Percentiles rank a stretch among this genome's conserved stretches.
phyloP scores from a whole-genome alignment of 2,888 invertebrate species.

The Microplitis manilae region DNA sequence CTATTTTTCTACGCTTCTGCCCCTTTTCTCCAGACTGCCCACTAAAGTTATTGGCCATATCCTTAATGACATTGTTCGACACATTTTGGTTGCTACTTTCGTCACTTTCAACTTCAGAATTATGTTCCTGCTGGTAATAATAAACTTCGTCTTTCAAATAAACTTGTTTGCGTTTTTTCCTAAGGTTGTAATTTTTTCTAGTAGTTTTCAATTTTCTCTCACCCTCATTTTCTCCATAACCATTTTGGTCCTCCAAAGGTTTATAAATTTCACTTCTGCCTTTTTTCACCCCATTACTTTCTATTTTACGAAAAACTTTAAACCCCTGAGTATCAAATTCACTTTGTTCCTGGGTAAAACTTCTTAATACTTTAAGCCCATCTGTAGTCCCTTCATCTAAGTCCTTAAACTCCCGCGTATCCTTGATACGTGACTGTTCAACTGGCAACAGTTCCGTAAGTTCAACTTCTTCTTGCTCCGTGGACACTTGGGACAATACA shows the following conservation, averaged over 20 bases:
- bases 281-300: neutral
- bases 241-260: neutral
- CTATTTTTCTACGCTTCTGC: conserved; percentile 46
- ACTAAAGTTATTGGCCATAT: conserved; percentile 52
- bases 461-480: conserved; percentile 62
- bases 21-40: conserved; percentile 32
- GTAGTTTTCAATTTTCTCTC: neutral
- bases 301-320: conserved; percentile 44
- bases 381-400: conserved; percentile 61
- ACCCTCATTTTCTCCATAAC: neutral
- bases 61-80: conserved; percentile 46
- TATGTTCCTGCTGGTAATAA: conserved; percentile 43
- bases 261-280: neutral
- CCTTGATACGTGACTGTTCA: conserved; percentile 63
- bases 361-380: conserved; percentile 63
- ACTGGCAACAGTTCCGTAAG: conserved; percentile 68
- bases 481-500: conserved; percentile 50
- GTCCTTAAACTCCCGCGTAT: conserved; percentile 40
- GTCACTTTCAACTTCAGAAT: neutral
- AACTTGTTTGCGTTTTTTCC: neutral
- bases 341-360: conserved; percentile 57
- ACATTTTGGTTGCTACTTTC: conserved; percentile 42
- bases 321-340: conserved; percentile 47
- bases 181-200: neutral
- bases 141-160: conserved; percentile 43